phyloP scores from a whole-genome alignment of 30 jellyfish, hydroid and myxozoan genomes.

The Pelagia noctiluca region DNA sequence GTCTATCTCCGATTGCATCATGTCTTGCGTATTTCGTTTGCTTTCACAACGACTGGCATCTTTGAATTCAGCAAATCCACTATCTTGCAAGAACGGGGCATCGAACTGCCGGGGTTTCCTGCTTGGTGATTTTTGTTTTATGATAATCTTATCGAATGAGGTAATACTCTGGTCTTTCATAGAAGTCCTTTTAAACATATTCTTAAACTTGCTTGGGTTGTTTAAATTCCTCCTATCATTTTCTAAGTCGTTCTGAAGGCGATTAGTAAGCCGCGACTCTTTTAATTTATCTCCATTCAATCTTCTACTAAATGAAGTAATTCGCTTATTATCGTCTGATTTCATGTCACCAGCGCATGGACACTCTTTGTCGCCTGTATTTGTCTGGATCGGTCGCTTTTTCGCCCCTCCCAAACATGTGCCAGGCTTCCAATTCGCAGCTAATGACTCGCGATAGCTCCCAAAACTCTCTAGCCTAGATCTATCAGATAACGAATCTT shows the following conservation, averaged over 20 bases:
- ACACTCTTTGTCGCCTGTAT: not conserved
- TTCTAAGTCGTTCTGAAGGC: not conserved
- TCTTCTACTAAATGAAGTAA: not conserved
- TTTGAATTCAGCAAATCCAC: slow-evolving; percentile 20
- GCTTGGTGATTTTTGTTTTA: slow-evolving; percentile 21
- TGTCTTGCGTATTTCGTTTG: too few species aligned
- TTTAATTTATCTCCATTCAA: too few species aligned
- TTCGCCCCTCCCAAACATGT: slow-evolving; percentile 15
- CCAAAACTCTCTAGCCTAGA: slow-evolving; percentile 48
- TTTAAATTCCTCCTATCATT: not conserved
- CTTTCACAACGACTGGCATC: not conserved
- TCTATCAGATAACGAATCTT: not conserved
- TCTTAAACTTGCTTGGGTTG: not conserved
- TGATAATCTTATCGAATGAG: slow-evolving; percentile 55
- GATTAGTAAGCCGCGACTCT: not conserved
- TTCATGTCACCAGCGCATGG: not conserved
- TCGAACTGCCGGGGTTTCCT: too few species aligned
- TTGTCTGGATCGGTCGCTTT: not conserved
- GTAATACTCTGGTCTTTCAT: slow-evolving; percentile 51
- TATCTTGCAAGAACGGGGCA: too few species aligned
- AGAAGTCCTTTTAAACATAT: not conserved
- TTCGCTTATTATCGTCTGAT: too few species aligned
- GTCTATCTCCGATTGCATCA: not conserved
- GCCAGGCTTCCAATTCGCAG: slow-evolving; percentile 75
- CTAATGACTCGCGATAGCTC: slow-evolving; percentile 56